phyloP scores from a whole-genome alignment of 1,140 invertebrate genomes.

The Panagrolaimus sp. region DNA sequence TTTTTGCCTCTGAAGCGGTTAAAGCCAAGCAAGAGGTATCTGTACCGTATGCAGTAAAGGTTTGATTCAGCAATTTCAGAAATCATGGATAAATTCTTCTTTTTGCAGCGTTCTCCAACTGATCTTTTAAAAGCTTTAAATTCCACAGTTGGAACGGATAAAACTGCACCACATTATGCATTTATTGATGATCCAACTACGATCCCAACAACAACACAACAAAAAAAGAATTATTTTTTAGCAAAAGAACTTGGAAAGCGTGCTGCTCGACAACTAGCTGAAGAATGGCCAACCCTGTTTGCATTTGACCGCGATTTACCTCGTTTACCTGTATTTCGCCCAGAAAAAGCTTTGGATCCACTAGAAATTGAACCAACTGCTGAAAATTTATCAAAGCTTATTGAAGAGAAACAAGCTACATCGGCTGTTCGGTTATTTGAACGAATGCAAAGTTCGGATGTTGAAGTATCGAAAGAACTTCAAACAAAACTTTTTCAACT shows the following conservation, averaged over 20 bases:
- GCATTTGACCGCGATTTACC: constrained; percentile 54
- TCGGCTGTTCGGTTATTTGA: constrained; percentile 38
- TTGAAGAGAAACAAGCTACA: constrained; percentile 26
- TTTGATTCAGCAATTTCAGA: background rate
- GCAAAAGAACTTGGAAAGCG: constrained; percentile 51
- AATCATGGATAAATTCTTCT: constrained; percentile 17
- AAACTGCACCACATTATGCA: constrained; percentile 53
- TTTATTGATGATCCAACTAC: constrained; percentile 56
- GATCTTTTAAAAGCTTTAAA: constrained; percentile 49
- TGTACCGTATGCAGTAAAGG: constrained; percentile 1
- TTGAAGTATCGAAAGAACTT: constrained; percentile 22
- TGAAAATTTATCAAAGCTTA: constrained; percentile 27
- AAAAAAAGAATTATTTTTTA: constrained; percentile 44
- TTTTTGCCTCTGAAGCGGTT: background rate
- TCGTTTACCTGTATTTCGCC: constrained; percentile 40
- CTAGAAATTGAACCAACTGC: constrained; percentile 24
- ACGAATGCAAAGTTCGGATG: constrained; percentile 21
- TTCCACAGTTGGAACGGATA: constrained; percentile 48
- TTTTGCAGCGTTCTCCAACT: constrained; percentile 51
- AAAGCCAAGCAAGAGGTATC: background rate
- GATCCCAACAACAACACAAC: constrained; percentile 38
- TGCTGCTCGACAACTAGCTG: constrained; percentile 48
- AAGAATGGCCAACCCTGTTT: constrained; percentile 58
- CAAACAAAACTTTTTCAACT: constrained; percentile 31
- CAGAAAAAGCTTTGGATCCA: constrained; percentile 40